These are phyloP conservation scores for Myotis myotis DNA, from an alignment of 2,797 vertebrate genomes.

Conservation along the genomic window DNA sequence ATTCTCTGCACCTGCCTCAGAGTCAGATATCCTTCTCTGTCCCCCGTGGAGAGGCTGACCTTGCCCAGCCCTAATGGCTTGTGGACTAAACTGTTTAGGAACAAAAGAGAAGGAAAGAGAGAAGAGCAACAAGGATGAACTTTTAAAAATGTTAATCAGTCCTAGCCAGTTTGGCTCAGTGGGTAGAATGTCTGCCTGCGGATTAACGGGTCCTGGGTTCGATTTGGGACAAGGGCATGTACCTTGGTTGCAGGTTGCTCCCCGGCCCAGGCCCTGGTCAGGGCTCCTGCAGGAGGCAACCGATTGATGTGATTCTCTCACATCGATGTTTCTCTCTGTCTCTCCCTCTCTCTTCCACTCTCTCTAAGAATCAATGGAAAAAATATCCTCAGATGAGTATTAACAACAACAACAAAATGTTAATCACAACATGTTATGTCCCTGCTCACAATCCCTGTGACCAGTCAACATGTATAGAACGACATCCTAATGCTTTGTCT, in stretches of 20 bases:
- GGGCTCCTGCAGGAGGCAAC: too few relatives aligned
- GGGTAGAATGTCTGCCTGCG: too few relatives aligned
- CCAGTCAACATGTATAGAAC: background rate
- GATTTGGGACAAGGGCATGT: too few relatives aligned
- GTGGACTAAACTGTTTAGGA: background rate
- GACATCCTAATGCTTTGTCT: background rate
- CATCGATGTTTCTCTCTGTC: too few relatives aligned
- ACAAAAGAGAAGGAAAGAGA: background rate
- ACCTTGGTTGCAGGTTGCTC: too few relatives aligned
- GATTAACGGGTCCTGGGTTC: too few relatives aligned
- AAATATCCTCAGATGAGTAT: too few relatives aligned
- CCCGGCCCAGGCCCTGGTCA: too few relatives aligned
- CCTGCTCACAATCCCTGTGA: background rate
- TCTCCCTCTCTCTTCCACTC: too few relatives aligned
- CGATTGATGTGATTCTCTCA: too few relatives aligned
- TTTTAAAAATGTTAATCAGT: background rate
- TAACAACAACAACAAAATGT: background rate
- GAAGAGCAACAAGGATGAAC: background rate
- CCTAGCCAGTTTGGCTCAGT: background rate
- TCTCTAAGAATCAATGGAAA: too few relatives aligned
- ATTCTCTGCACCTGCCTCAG: background rate
- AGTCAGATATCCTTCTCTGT: background rate
- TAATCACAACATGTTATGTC: background rate
- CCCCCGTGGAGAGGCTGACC: fast-evolving
- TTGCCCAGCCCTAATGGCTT: background rate